A percentile compares a stretch with the other conserved stretches of the same genome.
Conservation (phyloP, 1,140 invertebrate species). For the Lepidostoma basale region DNA sequence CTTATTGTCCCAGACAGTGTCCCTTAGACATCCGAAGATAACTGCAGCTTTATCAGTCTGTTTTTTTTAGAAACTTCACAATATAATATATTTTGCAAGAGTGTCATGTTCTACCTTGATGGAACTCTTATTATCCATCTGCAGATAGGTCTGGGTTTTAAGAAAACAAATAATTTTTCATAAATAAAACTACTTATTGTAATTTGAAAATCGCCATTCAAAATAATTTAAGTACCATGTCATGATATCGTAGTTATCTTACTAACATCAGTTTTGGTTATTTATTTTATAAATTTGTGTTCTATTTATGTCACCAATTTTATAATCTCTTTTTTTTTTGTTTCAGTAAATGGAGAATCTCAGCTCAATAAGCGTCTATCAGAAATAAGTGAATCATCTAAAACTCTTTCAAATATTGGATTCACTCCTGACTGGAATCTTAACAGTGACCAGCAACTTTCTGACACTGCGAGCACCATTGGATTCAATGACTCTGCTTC, state of each 20-base stretch:
- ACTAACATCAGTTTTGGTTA: neutral
- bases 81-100: no score
- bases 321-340: neutral
- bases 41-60: no score
- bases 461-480: constrained; percentile 60
- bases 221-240: no score
- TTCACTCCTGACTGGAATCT: constrained; percentile 31
- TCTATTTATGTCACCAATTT: neutral
- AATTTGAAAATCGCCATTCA: no score
- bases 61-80: no score
- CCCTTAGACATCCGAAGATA: no score
- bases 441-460: constrained; percentile 19
- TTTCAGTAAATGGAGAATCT: constrained; percentile 25
- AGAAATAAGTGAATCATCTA: constrained; percentile 23
- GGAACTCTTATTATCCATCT: no score
- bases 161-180: no score
- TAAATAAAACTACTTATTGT: no score
- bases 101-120: no score
- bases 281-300: neutral
- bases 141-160: no score
- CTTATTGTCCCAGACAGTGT: no score
- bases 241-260: neutral
- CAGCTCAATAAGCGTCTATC: constrained; percentile 3
- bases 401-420: constrained; percentile 9
- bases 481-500: constrained; percentile 63